These are phyloP conservation scores for Tinamus major DNA, from an alignment of 2,797 vertebrate species.

Conservation along the genomic window DNA sequence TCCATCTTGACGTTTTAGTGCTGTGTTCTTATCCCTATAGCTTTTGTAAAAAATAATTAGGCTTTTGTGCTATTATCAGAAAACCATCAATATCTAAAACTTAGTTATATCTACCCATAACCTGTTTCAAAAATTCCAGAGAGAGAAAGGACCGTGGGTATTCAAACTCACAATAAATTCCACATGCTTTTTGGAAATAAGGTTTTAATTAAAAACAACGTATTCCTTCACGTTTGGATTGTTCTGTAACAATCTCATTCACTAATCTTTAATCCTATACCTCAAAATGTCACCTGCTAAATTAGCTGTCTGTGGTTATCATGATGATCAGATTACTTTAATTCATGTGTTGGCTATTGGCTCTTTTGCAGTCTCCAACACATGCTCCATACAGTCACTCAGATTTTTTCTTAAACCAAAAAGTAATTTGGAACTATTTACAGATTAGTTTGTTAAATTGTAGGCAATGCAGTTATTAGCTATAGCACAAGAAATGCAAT, in stretches of 20 bases:
- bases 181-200: background rate
- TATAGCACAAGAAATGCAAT: background rate
- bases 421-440: background rate
- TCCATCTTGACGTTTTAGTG: background rate
- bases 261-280: slow-evolving; percentile 9
- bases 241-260: background rate
- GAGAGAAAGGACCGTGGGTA: background rate
- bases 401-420: background rate
- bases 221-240: slow-evolving; percentile 1
- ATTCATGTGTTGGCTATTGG: background rate
- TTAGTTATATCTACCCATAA: background rate
- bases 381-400: background rate
- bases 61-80: background rate
- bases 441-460: background rate
- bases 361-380: background rate
- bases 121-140: background rate
- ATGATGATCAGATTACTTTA: slow-evolving; percentile 9
- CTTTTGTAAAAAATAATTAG: slow-evolving; percentile 2
- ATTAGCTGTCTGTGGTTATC: background rate
- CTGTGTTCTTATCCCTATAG: background rate
- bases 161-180: background rate
- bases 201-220: background rate
- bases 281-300: background rate
- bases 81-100: background rate
- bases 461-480: background rate